These are phyloP conservation scores for Baronia brevicornis DNA, from an alignment of 2,888 invertebrate genomes.

Conservation along the genomic window DNA sequence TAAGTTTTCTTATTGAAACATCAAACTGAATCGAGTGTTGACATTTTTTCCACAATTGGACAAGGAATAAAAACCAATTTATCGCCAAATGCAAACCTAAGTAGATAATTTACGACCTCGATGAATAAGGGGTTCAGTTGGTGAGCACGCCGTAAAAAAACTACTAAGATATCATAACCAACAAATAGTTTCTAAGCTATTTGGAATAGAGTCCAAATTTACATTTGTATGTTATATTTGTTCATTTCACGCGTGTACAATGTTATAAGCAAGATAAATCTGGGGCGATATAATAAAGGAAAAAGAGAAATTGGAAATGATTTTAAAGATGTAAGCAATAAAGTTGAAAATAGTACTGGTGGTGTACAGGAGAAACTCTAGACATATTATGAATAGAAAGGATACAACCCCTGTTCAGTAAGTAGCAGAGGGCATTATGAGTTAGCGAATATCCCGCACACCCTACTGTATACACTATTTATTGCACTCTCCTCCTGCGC, in stretches of 20 bases:
- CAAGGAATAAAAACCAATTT: conserved; percentile 56
- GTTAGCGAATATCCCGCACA: conserved; percentile 62
- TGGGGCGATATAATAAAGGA: conserved; percentile 39
- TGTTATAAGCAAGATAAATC: conserved; percentile 69
- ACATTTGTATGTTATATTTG: conserved; percentile 45
- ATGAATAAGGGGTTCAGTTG: conserved; percentile 47
- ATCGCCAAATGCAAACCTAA: conserved; percentile 59
- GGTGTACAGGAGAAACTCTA: conserved; percentile 40
- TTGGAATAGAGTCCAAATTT: conserved; percentile 53
- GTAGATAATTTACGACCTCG: conserved; percentile 63
- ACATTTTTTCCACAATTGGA: conserved; percentile 42
- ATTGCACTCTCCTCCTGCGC: conserved; percentile 43
- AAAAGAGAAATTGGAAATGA: too few relatives aligned
- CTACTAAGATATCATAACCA: conserved; percentile 16
- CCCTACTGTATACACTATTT: conserved; percentile 63
- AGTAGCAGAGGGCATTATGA: conserved; percentile 44
- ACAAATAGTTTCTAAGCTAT: conserved; percentile 41
- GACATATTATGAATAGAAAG: conserved; percentile 57
- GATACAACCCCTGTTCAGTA: conserved; percentile 45
- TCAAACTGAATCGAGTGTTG: conserved; percentile 35
- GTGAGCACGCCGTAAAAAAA: conserved; percentile 15
- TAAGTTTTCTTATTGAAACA: conserved; percentile 18
- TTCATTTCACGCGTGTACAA: conserved; percentile 68
- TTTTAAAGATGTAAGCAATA: too few relatives aligned
- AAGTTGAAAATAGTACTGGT: conserved; percentile 30